Percentiles rank a stretch among this genome's conserved stretches.
Evolutionary conservation across 2,113 vertebrate genomes (phyloP).

Genomic region (Crotalus helleri): DNA sequence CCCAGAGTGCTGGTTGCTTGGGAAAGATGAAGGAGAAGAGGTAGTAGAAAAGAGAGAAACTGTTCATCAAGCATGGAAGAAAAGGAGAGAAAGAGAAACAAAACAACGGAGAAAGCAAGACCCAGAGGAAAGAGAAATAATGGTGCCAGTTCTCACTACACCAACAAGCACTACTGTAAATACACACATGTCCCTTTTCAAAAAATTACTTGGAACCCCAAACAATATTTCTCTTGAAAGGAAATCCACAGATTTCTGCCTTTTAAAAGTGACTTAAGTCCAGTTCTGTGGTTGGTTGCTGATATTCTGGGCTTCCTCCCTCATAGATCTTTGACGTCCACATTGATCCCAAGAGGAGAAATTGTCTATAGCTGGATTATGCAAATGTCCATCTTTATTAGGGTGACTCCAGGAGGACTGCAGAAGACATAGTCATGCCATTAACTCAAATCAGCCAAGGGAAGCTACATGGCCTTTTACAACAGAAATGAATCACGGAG

Average conservation of each 20-base stretch:
- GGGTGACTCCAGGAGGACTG: slow-evolving; percentile 4
- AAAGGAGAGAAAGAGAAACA: slow-evolving; percentile 5
- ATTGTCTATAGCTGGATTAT: not conserved
- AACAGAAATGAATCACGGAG: slow-evolving; percentile 22
- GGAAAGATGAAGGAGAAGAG: too few species aligned
- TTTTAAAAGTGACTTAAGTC: not conserved
- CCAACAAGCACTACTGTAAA: not conserved
- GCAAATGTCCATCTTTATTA: not conserved
- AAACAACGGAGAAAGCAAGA: not conserved
- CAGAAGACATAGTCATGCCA: slow-evolving; percentile 7
- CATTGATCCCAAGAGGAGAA: slow-evolving; percentile 40
- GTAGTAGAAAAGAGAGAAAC: not conserved
- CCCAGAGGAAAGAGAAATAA: not conserved
- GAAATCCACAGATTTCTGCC: not conserved
- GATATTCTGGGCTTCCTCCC: not conserved
- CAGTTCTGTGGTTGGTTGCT: not conserved
- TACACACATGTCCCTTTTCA: not conserved
- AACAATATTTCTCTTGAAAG: not conserved
- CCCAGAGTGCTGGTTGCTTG: not conserved
- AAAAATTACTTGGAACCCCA: not conserved
- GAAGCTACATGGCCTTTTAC: not conserved
- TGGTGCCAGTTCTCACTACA: not conserved
- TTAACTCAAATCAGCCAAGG: not conserved
- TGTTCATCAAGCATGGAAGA: not conserved
- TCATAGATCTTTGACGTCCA: not conserved